Base-by-base conservation (phyloP, 2,888 invertebrate genomes). In the Acrocyrtus sp. region DNA sequence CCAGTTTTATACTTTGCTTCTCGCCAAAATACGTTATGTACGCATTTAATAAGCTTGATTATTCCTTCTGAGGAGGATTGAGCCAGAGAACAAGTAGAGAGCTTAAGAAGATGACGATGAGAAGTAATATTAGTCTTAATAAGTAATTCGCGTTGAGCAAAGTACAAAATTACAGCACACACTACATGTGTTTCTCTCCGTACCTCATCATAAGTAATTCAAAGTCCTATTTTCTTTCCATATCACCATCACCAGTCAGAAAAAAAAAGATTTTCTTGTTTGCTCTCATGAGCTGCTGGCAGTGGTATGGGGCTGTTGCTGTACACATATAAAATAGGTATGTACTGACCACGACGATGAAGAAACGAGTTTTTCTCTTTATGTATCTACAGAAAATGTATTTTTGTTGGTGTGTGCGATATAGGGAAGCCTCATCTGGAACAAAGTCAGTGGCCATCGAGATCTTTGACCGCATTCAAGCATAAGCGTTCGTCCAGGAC, bases 381-480 rank as follows among this genome's bases (percentile, higher is more conserved):
- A n/a, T n/a, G n/a, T n/a, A n/a, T n/a, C n/a, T n/a, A n/a, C n/a
- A n/a, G n/a, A n/a, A n/a, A n/a, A n/a, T n/a, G n/a, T n/a, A n/a
- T n/a, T n/a, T n/a, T n/a, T n/a, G n/a, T n/a, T n/a, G n/a, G n/a
- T n/a, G n/a, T n/a, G n/a, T n/a, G n/a, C n/a, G 39, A 34, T 50
- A 58, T 66, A 56, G 54, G 51, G 47, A 54, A 65, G 63, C 48
- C 29, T 68, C 68, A 68, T 67, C 60, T 68, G 68, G 68, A 68
- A 68, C 60, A 54, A 68, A 68, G 68, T 68, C 68, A 68, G 68
- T 60, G 68, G 68, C 68, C 68, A 68, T 68, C 60, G 58, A 68
- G 68, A 68, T 68, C 68, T 68, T 68, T 68, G 68, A 68, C 68
- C 68, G 68, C 68, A 68, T 60, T 68, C 54, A 68, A 60, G 45